Evolutionary conservation across 37 sponge, comb jelly and placozoan species (phyloP), one percentile per base, ranked within the genome.

Genomic region (Tethya wilhelma): DNA sequence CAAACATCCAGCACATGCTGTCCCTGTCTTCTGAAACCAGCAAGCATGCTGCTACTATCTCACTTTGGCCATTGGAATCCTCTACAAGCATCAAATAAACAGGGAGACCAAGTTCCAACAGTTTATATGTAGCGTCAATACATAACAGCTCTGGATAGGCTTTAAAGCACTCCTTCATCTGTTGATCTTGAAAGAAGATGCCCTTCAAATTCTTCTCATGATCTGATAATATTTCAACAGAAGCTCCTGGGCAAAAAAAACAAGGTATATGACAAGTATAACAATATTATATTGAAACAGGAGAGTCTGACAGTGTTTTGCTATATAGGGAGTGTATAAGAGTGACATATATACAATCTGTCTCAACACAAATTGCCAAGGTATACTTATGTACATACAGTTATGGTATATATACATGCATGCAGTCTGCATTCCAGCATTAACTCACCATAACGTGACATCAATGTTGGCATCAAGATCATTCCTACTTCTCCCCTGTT

Each of bases 1-100:
- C 45, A 8, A 90, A 32, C 85, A 90, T 79, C 81, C 77, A 74
- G 5, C 26, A 80, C 1, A 84, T 56, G 38, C 70, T 67, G 23
- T 68, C 70, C 11, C 28, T 31, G 25, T 56, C 59, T 68, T 74
- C 88, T 32, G 62, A 55, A 23, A 31, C 43, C 19, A 31, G 31
- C 12, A 84, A 29, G 38, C 42, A 74, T 14, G 56, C 77, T 44
- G 44, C 59, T n/a, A 80, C 76, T 12, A 87, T 67, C 32, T 80
- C 88, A 80, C 88, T 87, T 65, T 87, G 80, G 17, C 80, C 87
- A 79, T 86, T 86, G 26, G 49, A 34, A 74, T 87, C 88, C 22
- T 69, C 82, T 56, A 37, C 23, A 26, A 86, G 56, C 58, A 86
- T 49, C 9, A 86, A 32, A 45, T 79, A 79, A 19, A 73, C 11